Evolutionary conservation across 2,113 vertebrate species (phyloP).

Genomic region (Lamprologus tigripictilis): DNA sequence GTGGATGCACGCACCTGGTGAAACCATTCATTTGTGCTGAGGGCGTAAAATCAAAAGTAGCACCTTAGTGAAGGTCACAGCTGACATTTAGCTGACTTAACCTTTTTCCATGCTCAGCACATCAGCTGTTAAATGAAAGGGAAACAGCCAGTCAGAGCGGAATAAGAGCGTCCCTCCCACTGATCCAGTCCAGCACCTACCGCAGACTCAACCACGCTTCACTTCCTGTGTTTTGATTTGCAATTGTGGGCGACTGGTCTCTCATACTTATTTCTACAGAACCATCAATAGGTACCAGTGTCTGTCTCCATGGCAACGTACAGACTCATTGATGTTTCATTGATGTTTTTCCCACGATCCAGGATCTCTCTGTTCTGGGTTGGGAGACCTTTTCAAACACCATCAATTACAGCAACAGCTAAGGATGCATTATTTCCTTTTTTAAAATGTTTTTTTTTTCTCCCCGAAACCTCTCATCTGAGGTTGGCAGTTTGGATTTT

Average conservation of each 20-base stretch:
- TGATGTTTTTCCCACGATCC: not conserved
- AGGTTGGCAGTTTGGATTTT: not conserved
- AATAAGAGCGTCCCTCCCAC: not conserved
- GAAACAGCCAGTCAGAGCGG: not conserved
- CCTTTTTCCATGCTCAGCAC: not conserved
- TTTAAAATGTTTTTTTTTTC: not conserved
- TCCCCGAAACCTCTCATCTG: not conserved
- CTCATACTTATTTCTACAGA: not conserved
- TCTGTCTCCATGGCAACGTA: not conserved
- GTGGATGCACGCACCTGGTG: not conserved
- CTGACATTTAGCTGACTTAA: not conserved
- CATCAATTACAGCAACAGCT: not conserved
- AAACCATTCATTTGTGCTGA: not conserved
- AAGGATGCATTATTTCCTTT: not conserved
- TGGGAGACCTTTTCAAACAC: not conserved
- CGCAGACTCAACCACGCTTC: not conserved
- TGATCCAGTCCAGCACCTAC: not conserved
- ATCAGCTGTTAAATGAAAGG: not conserved
- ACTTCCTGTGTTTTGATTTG: not conserved
- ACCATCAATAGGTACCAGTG: not conserved
- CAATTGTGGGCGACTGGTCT: not conserved
- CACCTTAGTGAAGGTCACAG: not conserved
- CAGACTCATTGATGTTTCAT: not conserved
- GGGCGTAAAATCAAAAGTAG: not conserved
- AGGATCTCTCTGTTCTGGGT: not conserved